phyloP scores from a whole-genome alignment of 2,888 invertebrate species.

The Pimpla rufipes region DNA sequence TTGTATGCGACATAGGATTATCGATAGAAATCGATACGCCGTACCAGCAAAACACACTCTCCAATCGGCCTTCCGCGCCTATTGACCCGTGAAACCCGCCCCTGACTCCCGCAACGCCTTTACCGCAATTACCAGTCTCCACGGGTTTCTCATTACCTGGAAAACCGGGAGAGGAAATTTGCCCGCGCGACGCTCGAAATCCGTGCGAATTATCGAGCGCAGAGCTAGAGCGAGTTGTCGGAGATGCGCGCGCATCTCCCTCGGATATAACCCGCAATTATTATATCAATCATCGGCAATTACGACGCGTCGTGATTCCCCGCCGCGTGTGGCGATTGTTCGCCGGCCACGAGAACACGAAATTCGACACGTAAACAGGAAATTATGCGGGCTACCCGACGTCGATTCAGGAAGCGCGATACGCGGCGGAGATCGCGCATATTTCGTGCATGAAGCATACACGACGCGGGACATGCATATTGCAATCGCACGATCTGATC shows the following conservation, averaged over 20 bases:
- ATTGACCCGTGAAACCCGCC: constrained; percentile 39
- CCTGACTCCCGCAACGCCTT: constrained; percentile 34
- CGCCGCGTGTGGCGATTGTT: background rate
- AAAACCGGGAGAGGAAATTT: too few species aligned
- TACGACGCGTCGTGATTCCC: background rate
- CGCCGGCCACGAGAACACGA: background rate
- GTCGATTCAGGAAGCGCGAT: constrained; percentile 10
- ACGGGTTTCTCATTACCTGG: background rate
- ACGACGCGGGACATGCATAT: background rate
- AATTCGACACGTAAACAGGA: constrained; percentile 23
- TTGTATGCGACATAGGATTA: background rate
- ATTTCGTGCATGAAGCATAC: background rate
- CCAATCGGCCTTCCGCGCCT: constrained; percentile 3
- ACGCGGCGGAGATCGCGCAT: background rate
- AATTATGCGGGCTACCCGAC: constrained; percentile 23
- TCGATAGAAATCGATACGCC: background rate
- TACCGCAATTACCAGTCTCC: background rate
- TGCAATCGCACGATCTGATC: constrained; percentile 32
- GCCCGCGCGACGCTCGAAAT: too few species aligned
- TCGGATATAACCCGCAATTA: background rate
- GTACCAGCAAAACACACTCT: constrained; percentile 3
- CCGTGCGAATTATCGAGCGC: too few species aligned
- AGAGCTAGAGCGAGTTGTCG: too few species aligned
- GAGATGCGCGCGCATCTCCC: too few species aligned
- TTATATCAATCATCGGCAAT: background rate